Conservation (phyloP, 2,113 vertebrate genomes). For the Eudyptes chrysolophus region DNA sequence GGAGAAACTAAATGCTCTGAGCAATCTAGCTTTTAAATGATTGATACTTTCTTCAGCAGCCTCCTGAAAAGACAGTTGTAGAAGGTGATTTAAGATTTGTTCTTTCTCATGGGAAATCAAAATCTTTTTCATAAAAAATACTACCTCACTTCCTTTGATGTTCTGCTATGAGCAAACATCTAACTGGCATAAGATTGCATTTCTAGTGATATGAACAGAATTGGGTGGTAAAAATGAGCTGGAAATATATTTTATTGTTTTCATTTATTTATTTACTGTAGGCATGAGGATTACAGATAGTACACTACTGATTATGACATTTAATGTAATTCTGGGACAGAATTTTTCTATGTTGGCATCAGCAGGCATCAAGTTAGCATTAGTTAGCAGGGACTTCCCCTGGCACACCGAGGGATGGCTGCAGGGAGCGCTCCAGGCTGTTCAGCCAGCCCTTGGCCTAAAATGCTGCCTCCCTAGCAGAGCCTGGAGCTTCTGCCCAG, state of each 20-base stretch:
- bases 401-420: not conserved
- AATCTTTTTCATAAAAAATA: not conserved
- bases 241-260: not conserved
- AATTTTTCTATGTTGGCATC: not conserved
- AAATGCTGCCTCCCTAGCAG: not conserved
- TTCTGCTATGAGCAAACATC: not conserved
- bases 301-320: not conserved
- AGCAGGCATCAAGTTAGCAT: not conserved
- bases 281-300: not conserved
- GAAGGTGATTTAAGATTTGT: not conserved
- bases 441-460: not conserved
- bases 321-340: not conserved
- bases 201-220: not conserved
- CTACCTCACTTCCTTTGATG: not conserved
- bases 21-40: slow-evolving; percentile 2
- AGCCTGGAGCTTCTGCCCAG: not conserved
- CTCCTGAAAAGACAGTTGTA: not conserved
- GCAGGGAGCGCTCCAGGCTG: not conserved
- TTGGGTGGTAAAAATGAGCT: not conserved
- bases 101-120: slow-evolving; percentile 1
- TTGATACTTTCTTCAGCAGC: not conserved
- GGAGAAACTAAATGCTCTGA: slow-evolving; percentile 1
- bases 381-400: not conserved
- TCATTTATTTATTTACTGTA: not conserved
- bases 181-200: not conserved